Percentiles rank a stretch among this genome's conserved stretches.
Evolutionary conservation across 2,888 invertebrate species (phyloP).

Genomic region (Halictus ligatus): DNA sequence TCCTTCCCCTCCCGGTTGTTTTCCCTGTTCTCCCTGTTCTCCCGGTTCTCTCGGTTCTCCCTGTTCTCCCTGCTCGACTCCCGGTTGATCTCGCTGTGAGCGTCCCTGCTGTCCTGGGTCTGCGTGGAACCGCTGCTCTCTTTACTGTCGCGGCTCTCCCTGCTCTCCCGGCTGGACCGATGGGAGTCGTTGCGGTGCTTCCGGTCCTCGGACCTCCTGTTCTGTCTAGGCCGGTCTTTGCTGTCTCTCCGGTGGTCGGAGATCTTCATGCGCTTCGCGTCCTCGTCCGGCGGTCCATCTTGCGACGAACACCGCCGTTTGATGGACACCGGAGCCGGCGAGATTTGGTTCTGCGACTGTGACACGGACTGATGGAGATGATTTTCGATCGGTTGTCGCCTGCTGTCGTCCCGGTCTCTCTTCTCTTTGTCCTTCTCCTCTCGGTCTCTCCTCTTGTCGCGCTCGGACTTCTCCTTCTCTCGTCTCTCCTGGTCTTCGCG

Average conservation of each 20-base stretch:
- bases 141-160: constrained; percentile 78
- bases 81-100: constrained; percentile 63
- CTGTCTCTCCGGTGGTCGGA: constrained; percentile 88
- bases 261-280: constrained; percentile 87
- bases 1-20: constrained; percentile 81
- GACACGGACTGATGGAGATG: constrained; percentile 74
- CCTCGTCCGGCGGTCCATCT: constrained; percentile 87
- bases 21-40: constrained; percentile 79
- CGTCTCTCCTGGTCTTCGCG: constrained; percentile 84
- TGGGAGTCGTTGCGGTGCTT: constrained; percentile 82
- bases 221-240: constrained; percentile 86
- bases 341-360: constrained; percentile 70
- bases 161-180: constrained; percentile 81
- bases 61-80: constrained; percentile 78
- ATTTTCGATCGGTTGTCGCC: constrained; percentile 81
- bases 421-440: constrained; percentile 84
- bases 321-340: constrained; percentile 86
- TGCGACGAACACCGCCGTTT: constrained; percentile 93
- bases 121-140: constrained; percentile 67
- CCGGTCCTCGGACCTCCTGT: constrained; percentile 82
- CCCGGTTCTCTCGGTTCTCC: not conserved
- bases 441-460: constrained; percentile 83
- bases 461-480: constrained; percentile 78
- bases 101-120: constrained; percentile 75
- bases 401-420: constrained; percentile 81